A percentile compares a stretch with the other conserved stretches of the same genome.
Conservation (phyloP, 2,888 invertebrate species). For the Pterostichus madidus region DNA sequence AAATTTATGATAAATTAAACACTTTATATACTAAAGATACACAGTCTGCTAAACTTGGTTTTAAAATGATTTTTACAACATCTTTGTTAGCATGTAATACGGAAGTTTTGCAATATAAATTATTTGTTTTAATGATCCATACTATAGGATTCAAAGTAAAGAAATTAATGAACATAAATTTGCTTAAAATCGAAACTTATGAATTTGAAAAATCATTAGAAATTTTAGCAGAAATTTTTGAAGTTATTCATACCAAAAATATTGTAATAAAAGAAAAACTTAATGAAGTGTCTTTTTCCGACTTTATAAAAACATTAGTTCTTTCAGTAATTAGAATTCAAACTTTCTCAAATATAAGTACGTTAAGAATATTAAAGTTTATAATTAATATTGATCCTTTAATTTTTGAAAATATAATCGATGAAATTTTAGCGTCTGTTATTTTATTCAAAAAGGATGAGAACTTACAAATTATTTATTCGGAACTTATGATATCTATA, state of each 20-base stretch:
- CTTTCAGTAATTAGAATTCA: conserved; percentile 70
- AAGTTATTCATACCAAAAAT: conserved; percentile 67
- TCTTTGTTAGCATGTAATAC: conserved; percentile 69
- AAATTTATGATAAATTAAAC: conserved; percentile 67
- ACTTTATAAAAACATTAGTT: conserved; percentile 72
- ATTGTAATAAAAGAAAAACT: conserved; percentile 70
- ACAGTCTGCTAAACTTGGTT: conserved; percentile 67
- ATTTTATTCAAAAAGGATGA: conserved; percentile 70
- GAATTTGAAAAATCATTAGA: conserved; percentile 70
- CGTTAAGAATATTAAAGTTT: conserved; percentile 72
- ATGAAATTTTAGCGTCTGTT: conserved; percentile 71
- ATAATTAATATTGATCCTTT: conserved; percentile 74
- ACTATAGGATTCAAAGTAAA: conserved; percentile 72
- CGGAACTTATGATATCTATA: conserved; percentile 71
- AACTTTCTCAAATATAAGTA: conserved; percentile 69
- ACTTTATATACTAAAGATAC: conserved; percentile 65
- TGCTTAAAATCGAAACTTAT: conserved; percentile 64
- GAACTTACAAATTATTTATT: conserved; percentile 70
- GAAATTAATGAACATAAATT: conserved; percentile 69
- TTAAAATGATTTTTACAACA: conserved; percentile 72
- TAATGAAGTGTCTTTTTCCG: conserved; percentile 70
- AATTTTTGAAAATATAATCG: conserved; percentile 72
- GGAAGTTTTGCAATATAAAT: conserved; percentile 69
- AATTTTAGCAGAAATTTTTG: conserved; percentile 69
- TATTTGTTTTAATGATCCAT: conserved; percentile 71